These are phyloP conservation scores for Campopleginae sp. DNA, from an alignment of 2,888 invertebrate genomes.

Conservation along the genomic window DNA sequence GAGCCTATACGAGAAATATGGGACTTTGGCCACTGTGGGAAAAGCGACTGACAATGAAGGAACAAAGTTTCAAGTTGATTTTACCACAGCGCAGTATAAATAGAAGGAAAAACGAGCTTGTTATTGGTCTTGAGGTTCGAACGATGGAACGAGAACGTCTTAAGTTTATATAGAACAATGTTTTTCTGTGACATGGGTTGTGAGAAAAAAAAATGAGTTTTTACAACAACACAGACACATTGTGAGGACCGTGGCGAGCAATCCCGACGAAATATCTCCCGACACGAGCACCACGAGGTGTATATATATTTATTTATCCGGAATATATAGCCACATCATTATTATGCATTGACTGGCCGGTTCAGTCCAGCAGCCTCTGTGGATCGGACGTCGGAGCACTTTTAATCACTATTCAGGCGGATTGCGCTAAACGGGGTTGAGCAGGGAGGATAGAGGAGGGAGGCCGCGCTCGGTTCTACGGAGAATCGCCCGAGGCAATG, in stretches of 20 bases:
- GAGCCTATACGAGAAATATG: conserved; percentile 58
- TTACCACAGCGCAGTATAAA: conserved; percentile 52
- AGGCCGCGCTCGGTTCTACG: conserved; percentile 56
- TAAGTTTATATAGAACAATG: not conserved
- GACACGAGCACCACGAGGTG: conserved; percentile 3
- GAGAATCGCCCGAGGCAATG: conserved; percentile 61
- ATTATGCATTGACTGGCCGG: conserved; percentile 70
- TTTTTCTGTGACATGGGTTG: not conserved
- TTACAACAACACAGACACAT: conserved; percentile 39
- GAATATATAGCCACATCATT: conserved; percentile 64
- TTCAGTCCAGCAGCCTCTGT: conserved; percentile 63
- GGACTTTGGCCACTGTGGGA: conserved; percentile 6
- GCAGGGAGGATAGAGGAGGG: conserved; percentile 46
- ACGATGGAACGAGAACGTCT: not conserved
- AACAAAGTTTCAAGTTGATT: conserved; percentile 48
- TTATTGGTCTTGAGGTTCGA: not conserved
- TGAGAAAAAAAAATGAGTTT: not conserved
- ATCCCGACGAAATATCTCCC: conserved; percentile 25
- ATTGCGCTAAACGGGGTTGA: conserved; percentile 74
- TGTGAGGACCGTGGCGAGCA: conserved; percentile 1
- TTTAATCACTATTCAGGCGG: conserved; percentile 78
- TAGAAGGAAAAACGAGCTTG: conserved; percentile 49
- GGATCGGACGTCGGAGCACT: conserved; percentile 73
- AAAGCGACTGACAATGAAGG: conserved; percentile 29
- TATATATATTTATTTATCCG: not conserved